Percentiles rank a stretch among this genome's conserved stretches.
Conservation (phyloP, 2,113 vertebrate species). For the Cryptoleucopteryx plumbea region DNA sequence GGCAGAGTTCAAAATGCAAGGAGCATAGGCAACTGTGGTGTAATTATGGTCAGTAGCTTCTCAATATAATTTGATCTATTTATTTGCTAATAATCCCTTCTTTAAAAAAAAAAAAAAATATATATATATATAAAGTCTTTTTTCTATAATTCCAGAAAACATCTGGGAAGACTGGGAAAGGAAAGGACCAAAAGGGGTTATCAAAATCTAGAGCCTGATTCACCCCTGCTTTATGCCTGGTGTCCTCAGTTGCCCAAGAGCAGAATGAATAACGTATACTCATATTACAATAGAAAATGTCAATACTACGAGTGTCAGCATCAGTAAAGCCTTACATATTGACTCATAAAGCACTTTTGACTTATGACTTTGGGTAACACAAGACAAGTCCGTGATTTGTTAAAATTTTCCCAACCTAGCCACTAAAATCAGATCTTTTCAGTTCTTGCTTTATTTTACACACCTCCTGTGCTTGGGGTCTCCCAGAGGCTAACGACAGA, state of each 20-base stretch:
- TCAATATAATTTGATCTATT: background rate
- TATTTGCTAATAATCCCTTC: background rate
- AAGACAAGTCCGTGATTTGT: background rate
- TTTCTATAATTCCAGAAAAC: background rate
- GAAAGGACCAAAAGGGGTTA: background rate
- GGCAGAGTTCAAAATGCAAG: background rate
- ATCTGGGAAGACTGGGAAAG: background rate
- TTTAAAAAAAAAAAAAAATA: background rate
- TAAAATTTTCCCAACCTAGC: background rate
- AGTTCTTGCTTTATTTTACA: background rate
- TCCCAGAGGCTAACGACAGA: background rate
- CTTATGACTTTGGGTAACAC: background rate
- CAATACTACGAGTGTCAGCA: background rate
- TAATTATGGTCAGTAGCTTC: background rate
- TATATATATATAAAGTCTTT: background rate
- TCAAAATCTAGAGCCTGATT: background rate
- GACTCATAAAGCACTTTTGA: background rate
- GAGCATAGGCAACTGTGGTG: background rate
- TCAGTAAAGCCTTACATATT: background rate
- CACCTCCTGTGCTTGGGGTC: background rate
- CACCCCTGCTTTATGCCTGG: background rate
- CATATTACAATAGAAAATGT: background rate
- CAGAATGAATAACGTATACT: background rate
- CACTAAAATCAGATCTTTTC: background rate
- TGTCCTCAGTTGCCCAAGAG: background rate